These are phyloP conservation scores for Papilio protenor DNA, from an alignment of 2,888 invertebrate species.

Conservation along the genomic window DNA sequence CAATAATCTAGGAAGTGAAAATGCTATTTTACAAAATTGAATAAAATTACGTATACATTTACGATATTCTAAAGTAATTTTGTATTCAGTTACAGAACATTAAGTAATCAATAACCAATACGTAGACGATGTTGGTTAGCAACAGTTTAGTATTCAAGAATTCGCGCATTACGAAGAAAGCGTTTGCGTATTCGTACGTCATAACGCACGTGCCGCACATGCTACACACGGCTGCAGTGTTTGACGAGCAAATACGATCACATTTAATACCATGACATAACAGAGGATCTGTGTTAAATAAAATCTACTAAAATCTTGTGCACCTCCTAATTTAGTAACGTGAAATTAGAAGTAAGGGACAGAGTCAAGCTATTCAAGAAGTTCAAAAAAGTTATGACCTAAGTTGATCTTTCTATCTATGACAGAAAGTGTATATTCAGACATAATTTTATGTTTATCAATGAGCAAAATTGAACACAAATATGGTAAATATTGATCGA, in stretches of 20 bases:
- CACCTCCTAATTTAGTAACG: too few relatives aligned
- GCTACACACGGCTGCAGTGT: constrained; percentile 50
- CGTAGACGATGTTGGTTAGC: neutral
- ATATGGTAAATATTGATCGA: too few relatives aligned
- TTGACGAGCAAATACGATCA: neutral
- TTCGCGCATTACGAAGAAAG: constrained; percentile 63
- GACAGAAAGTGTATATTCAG: too few relatives aligned
- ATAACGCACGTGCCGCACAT: constrained; percentile 56
- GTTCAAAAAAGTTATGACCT: too few relatives aligned
- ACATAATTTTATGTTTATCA: too few relatives aligned
- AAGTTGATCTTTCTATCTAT: too few relatives aligned
- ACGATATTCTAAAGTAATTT: neutral
- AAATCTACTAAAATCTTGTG: too few relatives aligned
- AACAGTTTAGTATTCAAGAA: constrained; percentile 41
- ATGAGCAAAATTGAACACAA: too few relatives aligned
- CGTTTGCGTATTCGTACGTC: constrained; percentile 51
- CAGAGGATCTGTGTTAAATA: too few relatives aligned
- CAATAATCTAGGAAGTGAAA: neutral
- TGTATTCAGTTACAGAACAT: constrained; percentile 1
- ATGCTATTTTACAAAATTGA: neutral
- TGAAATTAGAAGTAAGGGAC: too few relatives aligned
- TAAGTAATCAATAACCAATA: constrained; percentile 13
- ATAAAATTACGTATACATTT: neutral
- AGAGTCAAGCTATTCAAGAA: too few relatives aligned
- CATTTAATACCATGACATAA: too few relatives aligned